Conservation (phyloP, 2,113 vertebrate species). For the Thamnophis sirtalis region DNA sequence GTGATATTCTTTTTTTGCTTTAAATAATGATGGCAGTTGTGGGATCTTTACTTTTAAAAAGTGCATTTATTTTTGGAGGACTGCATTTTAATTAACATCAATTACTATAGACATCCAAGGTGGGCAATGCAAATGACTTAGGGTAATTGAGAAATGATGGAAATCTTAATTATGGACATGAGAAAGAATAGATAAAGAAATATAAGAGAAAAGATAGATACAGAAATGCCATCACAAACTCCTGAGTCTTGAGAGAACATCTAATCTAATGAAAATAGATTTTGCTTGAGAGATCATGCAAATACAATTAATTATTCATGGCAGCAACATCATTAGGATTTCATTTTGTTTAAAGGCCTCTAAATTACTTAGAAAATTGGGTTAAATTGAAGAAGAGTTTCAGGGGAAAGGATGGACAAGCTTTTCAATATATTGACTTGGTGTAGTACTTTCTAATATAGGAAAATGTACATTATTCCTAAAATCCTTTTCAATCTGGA, state of each 20-base stretch:
- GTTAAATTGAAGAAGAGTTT: constrained; percentile 78
- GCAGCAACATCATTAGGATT: constrained; percentile 86
- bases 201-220: constrained; percentile 60
- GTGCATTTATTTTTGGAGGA: background rate
- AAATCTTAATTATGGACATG: constrained; percentile 41
- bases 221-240: constrained; percentile 79
- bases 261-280: constrained; percentile 97
- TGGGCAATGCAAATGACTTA: background rate
- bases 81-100: background rate
- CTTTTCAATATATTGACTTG: constrained; percentile 76
- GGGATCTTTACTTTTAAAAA: background rate
- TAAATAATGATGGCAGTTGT: background rate
- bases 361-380: constrained; percentile 87
- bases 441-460: constrained; percentile 66
- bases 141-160: constrained; percentile 7
- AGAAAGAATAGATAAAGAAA: constrained; percentile 59
- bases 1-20: background rate
- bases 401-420: constrained; percentile 67
- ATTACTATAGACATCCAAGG: constrained; percentile 10
- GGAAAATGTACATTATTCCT: constrained; percentile 57
- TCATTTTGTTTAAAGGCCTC: constrained; percentile 86
- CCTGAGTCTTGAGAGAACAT: constrained; percentile 79
- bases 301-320: constrained; percentile 98
- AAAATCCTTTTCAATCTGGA: constrained; percentile 21
- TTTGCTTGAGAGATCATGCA: constrained; percentile 84